Base-by-base conservation (phyloP, 2,113 vertebrate species). In the Plestiodon gilberti region DNA sequence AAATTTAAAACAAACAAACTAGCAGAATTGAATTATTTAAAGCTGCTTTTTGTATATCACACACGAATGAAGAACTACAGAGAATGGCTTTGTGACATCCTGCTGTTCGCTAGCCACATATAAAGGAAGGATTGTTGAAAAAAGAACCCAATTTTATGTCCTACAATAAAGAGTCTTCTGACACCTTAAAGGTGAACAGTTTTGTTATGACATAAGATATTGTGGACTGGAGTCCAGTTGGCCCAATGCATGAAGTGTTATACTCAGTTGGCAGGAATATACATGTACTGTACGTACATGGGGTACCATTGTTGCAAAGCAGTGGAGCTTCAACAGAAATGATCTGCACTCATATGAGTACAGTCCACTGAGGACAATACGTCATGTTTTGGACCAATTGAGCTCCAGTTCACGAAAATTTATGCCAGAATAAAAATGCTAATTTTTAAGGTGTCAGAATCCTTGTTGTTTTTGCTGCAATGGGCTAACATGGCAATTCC, bases 1-100 rank as follows among this genome's bases (percentile, higher is more conserved):
- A 88, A 92, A 89, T 89, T 90, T 89, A 93, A 92, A 93, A 83
- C 75, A 93, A 93, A 92, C 82, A 94, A 92, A 91, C 90, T 73
- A 87, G 57, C 85, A 91, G 85, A 94, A 0, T 2, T 90, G 85
- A 92, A 89, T 94, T 94, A 95, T 89, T 94, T 62, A 76, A 38
- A 87, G 40, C 30, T 15, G 65, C 74, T 43, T 74, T 67, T 88
- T 33, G 74, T 25, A 64, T 8, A 23, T 22, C 75, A 81, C 9
- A 2, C 22, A 40, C 52, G 74, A 40, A 78, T 14, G 20, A 2
- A 0, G 9, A 3, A 40, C 1, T 57, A 64, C 0, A 77, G 48
- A 23, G 62, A 30, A 8, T 0, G 35, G 28, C n/a, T 17, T 84
- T 52, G 15, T 0, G 1, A 69, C 4, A 11, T 76, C 83, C 71